Evolutionary conservation across 2,113 vertebrate genomes (phyloP), one percentile per base, ranked within the genome.

Genomic region (Chionodraco myersi): DNA sequence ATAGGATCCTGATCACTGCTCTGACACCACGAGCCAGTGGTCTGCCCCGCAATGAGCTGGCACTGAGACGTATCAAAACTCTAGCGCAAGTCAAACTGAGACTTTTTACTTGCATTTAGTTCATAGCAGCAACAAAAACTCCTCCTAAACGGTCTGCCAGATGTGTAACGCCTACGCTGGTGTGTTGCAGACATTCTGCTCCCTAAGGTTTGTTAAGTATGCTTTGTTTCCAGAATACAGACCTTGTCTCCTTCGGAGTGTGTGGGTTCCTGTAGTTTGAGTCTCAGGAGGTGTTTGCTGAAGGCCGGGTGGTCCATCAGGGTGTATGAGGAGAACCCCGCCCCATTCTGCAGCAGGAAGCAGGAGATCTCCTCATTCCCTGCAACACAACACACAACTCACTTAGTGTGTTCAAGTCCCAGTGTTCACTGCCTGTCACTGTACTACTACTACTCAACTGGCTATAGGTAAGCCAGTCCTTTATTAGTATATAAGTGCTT

Each of bases 311-410:
- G 96, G 89, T 99, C 98, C 94, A 98, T 95, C 12, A 99, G 85
- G 10, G 96, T 95, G 93, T 99, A 99, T 0, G 98, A 99, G 53
- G 97, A 98, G 82, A 99, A 96, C 26, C 93, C 95, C 12, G 98
- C 97, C 47, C 98, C 97, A 0, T 97, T 96, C 54, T 96, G 90
- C n/a, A 99, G 92, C 72, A 99, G 92, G 92, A 99, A 99, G 54
- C 89, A 80, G 0, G 97, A 96, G 0, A 99, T 93, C 68, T 97
- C 96, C 86, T 97, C 95, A 67, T 97, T 96, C 16, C 96, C 98
- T 99, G 77, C 61, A 61, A 82, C 44, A 83, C 18, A 36, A 64
- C 44, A 62, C 44, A 51, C 21, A 0, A 30, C 3, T 58, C 59
- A 60, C 4, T 51, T 21, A 3, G 5, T 30, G 5, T 45, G 34